Base-by-base conservation (phyloP, 2,113 vertebrate genomes). In the Barnardius zonarius region DNA sequence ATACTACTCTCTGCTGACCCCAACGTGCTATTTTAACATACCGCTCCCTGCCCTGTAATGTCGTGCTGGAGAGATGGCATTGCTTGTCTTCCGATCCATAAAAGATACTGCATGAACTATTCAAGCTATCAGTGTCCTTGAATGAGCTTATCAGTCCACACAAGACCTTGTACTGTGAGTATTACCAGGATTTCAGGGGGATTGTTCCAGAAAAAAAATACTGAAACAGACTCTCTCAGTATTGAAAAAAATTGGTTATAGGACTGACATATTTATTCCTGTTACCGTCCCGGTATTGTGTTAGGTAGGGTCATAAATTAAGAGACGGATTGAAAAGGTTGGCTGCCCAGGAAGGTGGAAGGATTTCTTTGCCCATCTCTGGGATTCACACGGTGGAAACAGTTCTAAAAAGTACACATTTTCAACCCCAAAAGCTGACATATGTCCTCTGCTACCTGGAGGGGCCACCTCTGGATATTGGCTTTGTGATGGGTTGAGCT, bases 1-100 rank as follows among this genome's bases (percentile, higher is more conserved):
- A 41, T 49, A 44, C 51, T 54, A 4, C 83, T 88, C 82, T 96
- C 88, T 22, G 5, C 79, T 68, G 95, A 94, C 92, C 68, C 80
- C 84, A 94, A 39, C 2, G 4, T 80, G 79, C 96, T 91, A 82
- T 86, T 95, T 96, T 96, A 92, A 84, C 83, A 86, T 43, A 75
- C 80, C 82, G 48, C 68, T 85, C 86, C 66, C 84, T 39, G 80
- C 91, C 68, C 90, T 77, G 70, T 81, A 92, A 93, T 93, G 96
- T 92, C 95, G 96, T 10, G 2, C 73, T 52, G 84, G 92, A 95
- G 11, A 59, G 88, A 44, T 94, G 95, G 84, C 83, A 73, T 96
- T 97, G 87, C 88, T 95, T 86, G 62, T 66, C 79, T 96, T 89
- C 48, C 0, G 0, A 33, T 83, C 86, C 0, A 2, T 94, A 82